These are phyloP conservation scores for Protobothrops flavoviridis DNA, from an alignment of 2,113 vertebrate genomes.

Conservation along the genomic window DNA sequence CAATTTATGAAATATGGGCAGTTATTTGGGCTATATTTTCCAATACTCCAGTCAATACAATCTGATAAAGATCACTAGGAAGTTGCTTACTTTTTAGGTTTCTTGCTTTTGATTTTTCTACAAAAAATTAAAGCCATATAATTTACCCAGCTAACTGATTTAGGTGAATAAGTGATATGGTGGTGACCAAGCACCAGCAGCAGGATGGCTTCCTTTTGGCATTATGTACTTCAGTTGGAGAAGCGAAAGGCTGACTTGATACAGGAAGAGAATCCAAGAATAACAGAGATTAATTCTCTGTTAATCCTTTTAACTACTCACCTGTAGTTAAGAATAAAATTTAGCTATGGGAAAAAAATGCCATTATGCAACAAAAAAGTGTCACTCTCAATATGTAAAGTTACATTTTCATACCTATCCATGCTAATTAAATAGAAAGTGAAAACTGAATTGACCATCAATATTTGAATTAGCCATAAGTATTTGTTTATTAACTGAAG, in stretches of 20 bases:
- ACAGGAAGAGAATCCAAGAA: neutral
- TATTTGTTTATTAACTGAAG: neutral
- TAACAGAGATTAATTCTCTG: neutral
- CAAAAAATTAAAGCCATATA: neutral
- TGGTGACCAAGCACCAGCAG: neutral
- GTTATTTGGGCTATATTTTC: neutral
- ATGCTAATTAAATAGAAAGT: neutral
- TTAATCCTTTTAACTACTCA: neutral
- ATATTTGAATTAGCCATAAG: neutral
- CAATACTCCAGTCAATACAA: neutral
- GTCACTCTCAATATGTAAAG: neutral
- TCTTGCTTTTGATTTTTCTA: neutral
- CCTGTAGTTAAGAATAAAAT: neutral
- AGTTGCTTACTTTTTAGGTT: neutral
- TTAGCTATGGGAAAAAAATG: neutral
- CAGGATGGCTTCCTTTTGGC: neutral
- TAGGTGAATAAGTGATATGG: neutral
- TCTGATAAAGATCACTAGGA: neutral
- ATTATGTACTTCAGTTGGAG: neutral
- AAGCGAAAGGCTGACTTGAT: neutral
- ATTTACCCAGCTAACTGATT: neutral
- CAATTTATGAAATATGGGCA: constrained; percentile 3
- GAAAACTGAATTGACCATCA: neutral
- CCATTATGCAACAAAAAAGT: neutral
- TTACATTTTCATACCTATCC: neutral